These are phyloP conservation scores for Pterostichus madidus DNA, from an alignment of 2,888 invertebrate species.

Conservation along the genomic window DNA sequence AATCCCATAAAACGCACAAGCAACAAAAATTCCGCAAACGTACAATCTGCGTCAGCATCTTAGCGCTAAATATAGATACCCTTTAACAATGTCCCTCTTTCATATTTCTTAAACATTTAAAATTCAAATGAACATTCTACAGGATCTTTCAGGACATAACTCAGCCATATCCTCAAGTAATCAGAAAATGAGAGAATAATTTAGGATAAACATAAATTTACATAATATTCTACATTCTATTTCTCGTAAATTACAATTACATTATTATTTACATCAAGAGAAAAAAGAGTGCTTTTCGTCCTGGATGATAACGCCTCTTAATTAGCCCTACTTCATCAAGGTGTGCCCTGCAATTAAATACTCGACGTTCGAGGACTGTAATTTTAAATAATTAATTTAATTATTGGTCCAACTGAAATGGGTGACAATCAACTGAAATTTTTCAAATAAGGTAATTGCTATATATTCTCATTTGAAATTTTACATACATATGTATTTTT, in stretches of 20 bases:
- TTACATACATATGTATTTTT: too few relatives aligned
- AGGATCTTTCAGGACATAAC: too few relatives aligned
- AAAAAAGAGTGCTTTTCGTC: too few relatives aligned
- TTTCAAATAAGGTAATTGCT: not conserved
- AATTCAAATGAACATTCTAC: constrained; percentile 8
- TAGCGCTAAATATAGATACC: not conserved
- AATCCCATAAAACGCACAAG: constrained; percentile 20
- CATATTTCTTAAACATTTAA: constrained; percentile 4
- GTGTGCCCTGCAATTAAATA: too few relatives aligned
- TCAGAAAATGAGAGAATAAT: constrained; percentile 22
- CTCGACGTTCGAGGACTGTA: too few relatives aligned
- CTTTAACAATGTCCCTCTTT: not conserved
- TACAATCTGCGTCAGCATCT: constrained; percentile 40
- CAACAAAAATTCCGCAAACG: constrained; percentile 17
- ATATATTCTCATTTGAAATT: not conserved
- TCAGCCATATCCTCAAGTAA: not conserved
- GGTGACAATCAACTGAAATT: not conserved
- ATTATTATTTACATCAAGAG: too few relatives aligned
- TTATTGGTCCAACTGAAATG: too few relatives aligned
- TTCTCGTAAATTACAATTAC: constrained; percentile 44
- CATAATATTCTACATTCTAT: constrained; percentile 27
- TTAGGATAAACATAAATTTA: constrained; percentile 50
- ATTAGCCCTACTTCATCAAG: too few relatives aligned
- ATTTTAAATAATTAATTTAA: too few relatives aligned
- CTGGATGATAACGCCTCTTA: too few relatives aligned